Base-by-base conservation (phyloP, 2,797 vertebrate genomes). In the Tadarida brasiliensis region DNA sequence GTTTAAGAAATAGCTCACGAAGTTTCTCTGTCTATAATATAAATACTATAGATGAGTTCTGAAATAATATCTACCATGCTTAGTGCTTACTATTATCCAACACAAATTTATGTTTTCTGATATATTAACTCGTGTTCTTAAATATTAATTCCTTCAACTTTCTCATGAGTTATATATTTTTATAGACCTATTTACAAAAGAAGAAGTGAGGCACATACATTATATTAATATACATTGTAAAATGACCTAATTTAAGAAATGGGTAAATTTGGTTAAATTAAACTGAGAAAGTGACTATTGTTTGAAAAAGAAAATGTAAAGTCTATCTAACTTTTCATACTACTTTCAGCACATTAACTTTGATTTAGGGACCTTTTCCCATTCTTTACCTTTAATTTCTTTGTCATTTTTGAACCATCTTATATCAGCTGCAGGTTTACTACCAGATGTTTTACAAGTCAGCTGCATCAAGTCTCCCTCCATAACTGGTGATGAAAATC, bases 351-450 rank as follows among this genome's bases (percentile, higher is more conserved):
- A 28, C 59, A 96, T 93, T 77, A 12, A 84, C 33, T 93, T 47
- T n/a, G 19, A 94, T 65, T 59, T 59, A 6, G 24, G 24, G 7
- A 51, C 5, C 84, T 57, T 90, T 17, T 8, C 16, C 3, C 35
- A 77, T 82, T n/a, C 56, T 83, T 96, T 99, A 99, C 99, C 99
- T 99, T 99, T 99, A 96, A 99, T 99, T 98, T 99, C 99, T 98
- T 99, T 99, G 97, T 99, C 99, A 0, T 99, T 99, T 97, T 99
- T 99, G 98, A 99, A 99, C 99, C 99, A 99, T 98, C 99, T 99
- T 97, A 99, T 99, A 97, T 99, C 98, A 57, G 99, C 99, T 59
- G 99, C 99, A 94, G 99, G 99, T 98, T 99, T 99, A 97, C 99
- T 99, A 71, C 99, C 99, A 51, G 99, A 98, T 5, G 99, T 99